Percentiles rank a stretch among this genome's conserved stretches.
phyloP scores from a whole-genome alignment of 1,140 invertebrate genomes.

The Ylistrum balloti region DNA sequence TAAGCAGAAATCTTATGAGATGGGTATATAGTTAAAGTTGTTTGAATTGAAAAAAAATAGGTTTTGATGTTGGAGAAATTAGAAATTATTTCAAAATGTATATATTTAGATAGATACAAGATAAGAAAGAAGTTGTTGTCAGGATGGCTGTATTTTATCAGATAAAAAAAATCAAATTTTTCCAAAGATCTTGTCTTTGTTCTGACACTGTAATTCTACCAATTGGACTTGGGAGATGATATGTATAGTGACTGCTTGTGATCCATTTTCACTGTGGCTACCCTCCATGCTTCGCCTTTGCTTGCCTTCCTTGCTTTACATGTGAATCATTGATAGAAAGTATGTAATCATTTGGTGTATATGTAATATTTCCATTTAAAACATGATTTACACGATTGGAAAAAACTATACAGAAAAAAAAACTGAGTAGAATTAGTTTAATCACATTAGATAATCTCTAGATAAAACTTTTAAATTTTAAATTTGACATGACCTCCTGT shows the following conservation, averaged over 20 bases:
- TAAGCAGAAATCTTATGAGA: no score
- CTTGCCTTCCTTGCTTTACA: constrained; percentile 17
- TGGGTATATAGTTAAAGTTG: no score
- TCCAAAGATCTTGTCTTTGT: no score
- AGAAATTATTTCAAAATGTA: no score
- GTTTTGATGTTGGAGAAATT: no score
- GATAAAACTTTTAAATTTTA: not conserved
- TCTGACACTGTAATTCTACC: no score
- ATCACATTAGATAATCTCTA: not conserved
- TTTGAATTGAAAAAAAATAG: no score
- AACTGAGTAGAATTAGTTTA: no score
- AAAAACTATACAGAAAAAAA: not conserved
- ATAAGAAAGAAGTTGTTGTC: not conserved
- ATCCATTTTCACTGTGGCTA: not conserved
- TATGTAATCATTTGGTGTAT: not conserved
- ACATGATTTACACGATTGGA: not conserved
- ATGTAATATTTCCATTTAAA: not conserved
- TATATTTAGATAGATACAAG: no score
- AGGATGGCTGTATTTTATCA: not conserved
- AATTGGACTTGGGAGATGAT: no score
- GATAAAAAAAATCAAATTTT: not conserved
- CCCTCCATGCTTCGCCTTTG: not conserved
- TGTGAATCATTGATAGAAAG: not conserved
- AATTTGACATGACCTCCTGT: not conserved
- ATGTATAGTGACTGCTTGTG: not conserved